Conservation (phyloP, 2,797 vertebrate species). For the Notolepis coatsorum region DNA sequence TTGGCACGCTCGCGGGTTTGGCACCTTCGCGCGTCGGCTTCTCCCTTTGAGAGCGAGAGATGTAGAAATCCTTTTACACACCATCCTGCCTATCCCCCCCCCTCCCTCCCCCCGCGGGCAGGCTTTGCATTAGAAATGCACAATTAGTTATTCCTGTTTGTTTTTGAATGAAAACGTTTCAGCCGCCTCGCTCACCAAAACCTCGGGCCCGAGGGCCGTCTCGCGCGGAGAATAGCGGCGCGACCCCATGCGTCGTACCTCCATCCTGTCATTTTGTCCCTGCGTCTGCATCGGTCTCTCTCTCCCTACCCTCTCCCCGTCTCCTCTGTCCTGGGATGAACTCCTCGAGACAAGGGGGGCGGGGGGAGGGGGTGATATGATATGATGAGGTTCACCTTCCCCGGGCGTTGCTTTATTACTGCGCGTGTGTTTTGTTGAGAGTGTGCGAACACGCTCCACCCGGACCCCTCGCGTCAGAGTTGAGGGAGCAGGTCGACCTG, state of each 20-base stretch:
- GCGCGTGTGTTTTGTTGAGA: constrained; percentile 46
- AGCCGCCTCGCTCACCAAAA: constrained; percentile 46
- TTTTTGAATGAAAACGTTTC: constrained; percentile 71
- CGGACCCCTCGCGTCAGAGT: constrained; percentile 38
- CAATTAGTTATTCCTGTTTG: constrained; percentile 83
- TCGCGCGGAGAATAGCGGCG: constrained; percentile 40
- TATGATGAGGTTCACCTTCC: not conserved
- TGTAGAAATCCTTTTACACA: constrained; percentile 75
- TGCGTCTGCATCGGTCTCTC: not conserved
- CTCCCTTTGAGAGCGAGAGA: constrained; percentile 68
- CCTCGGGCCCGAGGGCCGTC: constrained; percentile 59
- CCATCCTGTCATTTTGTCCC: constrained; percentile 21
- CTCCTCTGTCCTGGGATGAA: constrained; percentile 31
- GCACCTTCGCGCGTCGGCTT: constrained; percentile 60
- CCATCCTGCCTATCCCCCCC: constrained; percentile 73
- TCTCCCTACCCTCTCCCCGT: not conserved
- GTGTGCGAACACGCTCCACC: constrained; percentile 47
- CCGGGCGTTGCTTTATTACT: constrained; percentile 26
- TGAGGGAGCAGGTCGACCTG: constrained; percentile 54
- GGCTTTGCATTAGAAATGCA: constrained; percentile 82
- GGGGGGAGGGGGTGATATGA: no score
- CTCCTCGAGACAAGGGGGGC: constrained; percentile 3
- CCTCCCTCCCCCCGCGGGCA: constrained; percentile 74
- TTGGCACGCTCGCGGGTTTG: constrained; percentile 71
- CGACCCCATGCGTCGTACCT: constrained; percentile 43